These are phyloP conservation scores for Nemoura dubitans DNA, from an alignment of 2,888 invertebrate species.

Conservation along the genomic window DNA sequence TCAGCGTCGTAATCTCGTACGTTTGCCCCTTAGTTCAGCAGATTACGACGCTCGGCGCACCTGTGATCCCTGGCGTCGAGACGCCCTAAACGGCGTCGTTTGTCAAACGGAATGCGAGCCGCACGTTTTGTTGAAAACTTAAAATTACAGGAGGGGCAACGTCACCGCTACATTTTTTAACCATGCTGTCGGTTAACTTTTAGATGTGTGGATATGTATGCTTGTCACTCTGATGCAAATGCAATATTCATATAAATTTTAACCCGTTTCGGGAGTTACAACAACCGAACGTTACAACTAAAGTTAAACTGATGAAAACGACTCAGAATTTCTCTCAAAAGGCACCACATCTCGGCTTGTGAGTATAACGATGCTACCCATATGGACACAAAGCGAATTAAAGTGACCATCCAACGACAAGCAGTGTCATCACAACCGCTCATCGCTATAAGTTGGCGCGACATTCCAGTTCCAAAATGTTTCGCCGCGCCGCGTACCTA, in stretches of 20 bases:
- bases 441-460: neutral
- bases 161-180: neutral
- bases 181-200: neutral
- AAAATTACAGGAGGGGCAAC: neutral
- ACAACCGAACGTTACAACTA: neutral
- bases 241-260: neutral
- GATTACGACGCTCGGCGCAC: constrained; percentile 21
- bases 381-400: neutral
- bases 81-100: neutral
- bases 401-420: neutral
- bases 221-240: neutral
- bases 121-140: neutral
- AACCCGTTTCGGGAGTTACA: neutral
- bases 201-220: neutral
- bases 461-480: neutral
- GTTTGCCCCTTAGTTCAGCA: constrained; percentile 31
- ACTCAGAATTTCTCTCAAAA: neutral
- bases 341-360: too few species aligned
- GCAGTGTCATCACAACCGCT: neutral
- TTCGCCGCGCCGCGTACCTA: too few species aligned
- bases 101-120: neutral
- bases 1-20: neutral
- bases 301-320: neutral
- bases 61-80: neutral
- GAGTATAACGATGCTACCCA: too few species aligned